Evolutionary conservation across 92 coral and sea anemone genomes (phyloP).

Genomic region (Epizoanthus stellaris): DNA sequence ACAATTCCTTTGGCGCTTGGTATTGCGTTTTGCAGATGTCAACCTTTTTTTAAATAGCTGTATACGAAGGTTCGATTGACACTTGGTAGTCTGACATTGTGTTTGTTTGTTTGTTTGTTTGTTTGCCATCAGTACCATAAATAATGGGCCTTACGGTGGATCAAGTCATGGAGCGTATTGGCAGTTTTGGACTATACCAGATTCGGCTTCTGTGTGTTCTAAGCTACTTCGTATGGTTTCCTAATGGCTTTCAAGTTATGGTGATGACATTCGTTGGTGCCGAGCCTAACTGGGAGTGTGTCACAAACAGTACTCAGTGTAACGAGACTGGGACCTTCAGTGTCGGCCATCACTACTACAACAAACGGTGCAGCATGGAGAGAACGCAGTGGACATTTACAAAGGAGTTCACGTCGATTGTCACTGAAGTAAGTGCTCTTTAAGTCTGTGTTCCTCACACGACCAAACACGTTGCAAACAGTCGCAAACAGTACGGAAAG

Average conservation of each 20-base stretch:
- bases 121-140: too few relatives aligned
- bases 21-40: too few relatives aligned
- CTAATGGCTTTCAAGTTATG: conserved; percentile 77
- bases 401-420: conserved; percentile 70
- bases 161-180: conserved; percentile 76
- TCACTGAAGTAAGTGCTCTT: conserved; percentile 66
- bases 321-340: conserved; percentile 48
- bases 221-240: conserved; percentile 60
- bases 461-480: too few relatives aligned
- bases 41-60: too few relatives aligned
- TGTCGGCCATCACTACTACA: conserved; percentile 60
- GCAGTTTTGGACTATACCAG: conserved; percentile 85
- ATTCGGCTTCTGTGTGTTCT: conserved; percentile 60
- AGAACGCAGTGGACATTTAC: conserved; percentile 76
- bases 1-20: too few relatives aligned
- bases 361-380: conserved; percentile 72
- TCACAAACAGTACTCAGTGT: conserved; percentile 68
- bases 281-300: conserved; percentile 88
- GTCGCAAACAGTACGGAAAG: too few relatives aligned
- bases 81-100: too few relatives aligned
- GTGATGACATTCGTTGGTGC: conserved; percentile 77
- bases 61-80: too few relatives aligned
- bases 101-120: too few relatives aligned
- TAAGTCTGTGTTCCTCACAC: too few relatives aligned
- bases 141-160: conserved; percentile 72